These are phyloP conservation scores for Plectrocnemia conspersa DNA, from an alignment of 1,140 invertebrate genomes.

Conservation along the genomic window DNA sequence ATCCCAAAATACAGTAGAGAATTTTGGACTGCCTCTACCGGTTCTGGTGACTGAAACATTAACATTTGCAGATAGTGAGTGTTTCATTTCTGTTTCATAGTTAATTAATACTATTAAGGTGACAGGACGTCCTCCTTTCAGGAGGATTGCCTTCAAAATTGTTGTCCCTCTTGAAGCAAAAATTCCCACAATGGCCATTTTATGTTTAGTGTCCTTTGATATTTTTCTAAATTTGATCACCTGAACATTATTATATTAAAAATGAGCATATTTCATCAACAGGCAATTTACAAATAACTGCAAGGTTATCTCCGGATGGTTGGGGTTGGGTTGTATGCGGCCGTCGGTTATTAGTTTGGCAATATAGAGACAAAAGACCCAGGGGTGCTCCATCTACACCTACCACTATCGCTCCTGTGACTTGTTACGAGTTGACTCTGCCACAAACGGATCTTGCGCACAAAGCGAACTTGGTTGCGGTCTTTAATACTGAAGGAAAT, in stretches of 20 bases:
- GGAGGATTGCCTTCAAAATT: neutral
- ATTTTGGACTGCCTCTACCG: constrained; percentile 73
- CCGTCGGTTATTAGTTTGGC: constrained; percentile 81
- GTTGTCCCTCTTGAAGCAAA: too few species aligned
- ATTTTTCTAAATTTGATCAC: neutral
- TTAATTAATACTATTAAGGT: neutral
- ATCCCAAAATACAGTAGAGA: constrained; percentile 63
- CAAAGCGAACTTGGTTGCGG: constrained; percentile 79
- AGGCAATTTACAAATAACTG: constrained; percentile 55
- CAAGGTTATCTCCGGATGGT: constrained; percentile 50
- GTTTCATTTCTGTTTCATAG: constrained; percentile 9
- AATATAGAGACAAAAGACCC: constrained; percentile 56
- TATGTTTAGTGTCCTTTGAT: neutral
- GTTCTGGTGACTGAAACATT: constrained; percentile 84
- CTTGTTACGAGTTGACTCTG: constrained; percentile 75
- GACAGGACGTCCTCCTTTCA: neutral
- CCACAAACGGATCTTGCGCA: constrained; percentile 90
- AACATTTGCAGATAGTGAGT: constrained; percentile 71
- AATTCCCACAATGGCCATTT: neutral
- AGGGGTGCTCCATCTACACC: constrained; percentile 35
- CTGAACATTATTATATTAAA: neutral
- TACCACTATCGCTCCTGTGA: constrained; percentile 35
- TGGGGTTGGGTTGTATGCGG: constrained; percentile 81
- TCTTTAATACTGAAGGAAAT: constrained; percentile 65
- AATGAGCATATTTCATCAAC: constrained; percentile 33